phyloP scores from a whole-genome alignment of 1,140 invertebrate genomes.

The Leptinotarsa texana region DNA sequence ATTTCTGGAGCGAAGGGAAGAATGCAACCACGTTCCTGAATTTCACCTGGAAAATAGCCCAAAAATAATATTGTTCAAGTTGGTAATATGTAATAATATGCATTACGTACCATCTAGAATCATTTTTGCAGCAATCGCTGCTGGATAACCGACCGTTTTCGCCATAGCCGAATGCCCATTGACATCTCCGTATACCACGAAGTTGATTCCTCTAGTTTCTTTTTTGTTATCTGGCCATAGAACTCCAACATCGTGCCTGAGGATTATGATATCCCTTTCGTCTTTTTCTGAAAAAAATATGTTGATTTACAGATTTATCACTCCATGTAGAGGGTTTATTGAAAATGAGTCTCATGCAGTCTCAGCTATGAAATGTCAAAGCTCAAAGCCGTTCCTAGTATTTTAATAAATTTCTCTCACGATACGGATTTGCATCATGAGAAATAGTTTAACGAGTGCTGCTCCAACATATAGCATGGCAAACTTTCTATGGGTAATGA shows the following conservation, averaged over 20 bases:
- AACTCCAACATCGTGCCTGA: slow-evolving; percentile 92
- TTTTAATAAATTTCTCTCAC: too few species aligned
- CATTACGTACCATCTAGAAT: slow-evolving; percentile 80
- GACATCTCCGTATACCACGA: slow-evolving; percentile 90
- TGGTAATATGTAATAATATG: background rate
- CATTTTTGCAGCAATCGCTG: slow-evolving; percentile 97
- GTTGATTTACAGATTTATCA: too few species aligned
- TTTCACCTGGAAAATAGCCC: slow-evolving; percentile 75
- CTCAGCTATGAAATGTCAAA: too few species aligned
- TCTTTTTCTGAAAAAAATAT: slow-evolving; percentile 62
- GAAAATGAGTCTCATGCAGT: too few species aligned
- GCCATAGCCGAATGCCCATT: slow-evolving; percentile 95
- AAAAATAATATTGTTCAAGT: too few species aligned
- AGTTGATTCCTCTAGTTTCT: slow-evolving; percentile 86
- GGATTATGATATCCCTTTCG: slow-evolving; percentile 92
- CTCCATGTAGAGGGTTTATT: too few species aligned
- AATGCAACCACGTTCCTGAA: slow-evolving; percentile 91
- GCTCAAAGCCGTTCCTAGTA: too few species aligned
- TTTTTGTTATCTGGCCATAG: slow-evolving; percentile 85
- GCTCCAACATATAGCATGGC: too few species aligned
- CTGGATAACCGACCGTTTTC: slow-evolving; percentile 93
- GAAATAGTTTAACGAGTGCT: too few species aligned
- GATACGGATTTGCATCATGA: too few species aligned
- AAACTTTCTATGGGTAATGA: too few species aligned
- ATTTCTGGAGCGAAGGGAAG: slow-evolving; percentile 88